Evolutionary conservation across 2,113 vertebrate genomes (phyloP), one percentile per base, ranked within the genome.

Genomic region (Pionites leucogaster): DNA sequence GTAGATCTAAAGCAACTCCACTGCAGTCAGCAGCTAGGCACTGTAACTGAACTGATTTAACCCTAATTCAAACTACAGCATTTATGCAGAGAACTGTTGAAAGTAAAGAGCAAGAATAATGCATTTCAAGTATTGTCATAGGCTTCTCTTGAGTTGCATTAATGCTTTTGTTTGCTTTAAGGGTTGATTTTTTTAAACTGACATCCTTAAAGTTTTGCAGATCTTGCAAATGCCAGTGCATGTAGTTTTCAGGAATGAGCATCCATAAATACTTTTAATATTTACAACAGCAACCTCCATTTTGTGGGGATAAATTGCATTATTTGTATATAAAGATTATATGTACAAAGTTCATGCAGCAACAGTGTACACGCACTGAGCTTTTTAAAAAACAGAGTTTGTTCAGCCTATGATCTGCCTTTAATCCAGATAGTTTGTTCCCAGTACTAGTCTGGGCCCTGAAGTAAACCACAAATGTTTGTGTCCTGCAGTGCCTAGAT

Each of bases 11-110:
- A 71, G 76, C 67, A 87, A 83, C 93, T 88, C 86, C 70, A 44
- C 52, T 92, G 83, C 49, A 95, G 70, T 93, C 91, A 92, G 57
- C 86, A 65, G 79, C 68, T 71, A 90, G 72, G 60, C 28, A 24
- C 69, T 92, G 80, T 79, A 91, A 82, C 88, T 89, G 90, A 93
- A 86, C 65, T 91, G 65, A 89, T 95, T 85, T 92, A 92, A 91
- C 86, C 80, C 69, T 88, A 82, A 76, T 76, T 89, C 77, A 79
- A 93, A 82, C 44, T 35, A 17, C 67, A 68, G 72, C 35, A 29
- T 76, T 78, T 91, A 72, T 87, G 83, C 76, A 82, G 70, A 74
- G 87, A 91, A 50, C 81, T 82, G 57, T 71, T 64, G 69, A 93
- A 84, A 94, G 64, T 55, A 86, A 84, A 88, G 82, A 88, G 47